Percentiles rank a stretch among this genome's conserved stretches.
phyloP scores from a whole-genome alignment of 2,888 invertebrate species.

The Acheta domesticus region DNA sequence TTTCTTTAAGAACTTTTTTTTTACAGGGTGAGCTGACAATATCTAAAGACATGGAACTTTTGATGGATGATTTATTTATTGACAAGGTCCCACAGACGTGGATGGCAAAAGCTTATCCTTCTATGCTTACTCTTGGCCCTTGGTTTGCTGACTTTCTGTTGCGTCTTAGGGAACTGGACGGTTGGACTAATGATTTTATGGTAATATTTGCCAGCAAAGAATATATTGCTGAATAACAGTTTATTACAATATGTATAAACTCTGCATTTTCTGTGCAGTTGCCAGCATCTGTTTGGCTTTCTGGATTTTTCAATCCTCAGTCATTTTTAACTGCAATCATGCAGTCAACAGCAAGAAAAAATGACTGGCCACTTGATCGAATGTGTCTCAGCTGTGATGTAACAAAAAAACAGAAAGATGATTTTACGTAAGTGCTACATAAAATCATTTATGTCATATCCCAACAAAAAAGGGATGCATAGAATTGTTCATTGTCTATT shows the following conservation, averaged over 20 bases:
- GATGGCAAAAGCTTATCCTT: conserved; percentile 85
- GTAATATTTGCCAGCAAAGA: conserved; percentile 45
- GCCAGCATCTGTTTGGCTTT: conserved; percentile 87
- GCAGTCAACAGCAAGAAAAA: conserved; percentile 94
- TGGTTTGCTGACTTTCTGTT: conserved; percentile 86
- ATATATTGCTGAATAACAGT: neutral
- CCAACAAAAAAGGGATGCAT: too few relatives aligned
- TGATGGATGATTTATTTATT: conserved; percentile 82
- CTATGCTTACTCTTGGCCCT: conserved; percentile 71
- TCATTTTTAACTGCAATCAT: conserved; percentile 95
- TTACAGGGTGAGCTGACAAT: conserved; percentile 88
- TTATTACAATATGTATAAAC: neutral
- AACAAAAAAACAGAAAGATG: conserved; percentile 81
- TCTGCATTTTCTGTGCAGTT: conserved; percentile 50
- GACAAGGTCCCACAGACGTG: conserved; percentile 85
- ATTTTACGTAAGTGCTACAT: conserved; percentile 62
- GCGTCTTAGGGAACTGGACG: conserved; percentile 75
- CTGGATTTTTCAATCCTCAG: conserved; percentile 95
- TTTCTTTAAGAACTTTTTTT: too few relatives aligned
- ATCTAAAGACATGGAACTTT: conserved; percentile 84
- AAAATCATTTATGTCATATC: too few relatives aligned
- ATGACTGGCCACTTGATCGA: conserved; percentile 93
- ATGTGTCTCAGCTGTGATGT: conserved; percentile 95
- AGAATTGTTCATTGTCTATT: too few relatives aligned
- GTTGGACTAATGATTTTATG: conserved; percentile 83